phyloP scores from a whole-genome alignment of 2,113 vertebrate species.

The Oreotrochilus melanogaster region DNA sequence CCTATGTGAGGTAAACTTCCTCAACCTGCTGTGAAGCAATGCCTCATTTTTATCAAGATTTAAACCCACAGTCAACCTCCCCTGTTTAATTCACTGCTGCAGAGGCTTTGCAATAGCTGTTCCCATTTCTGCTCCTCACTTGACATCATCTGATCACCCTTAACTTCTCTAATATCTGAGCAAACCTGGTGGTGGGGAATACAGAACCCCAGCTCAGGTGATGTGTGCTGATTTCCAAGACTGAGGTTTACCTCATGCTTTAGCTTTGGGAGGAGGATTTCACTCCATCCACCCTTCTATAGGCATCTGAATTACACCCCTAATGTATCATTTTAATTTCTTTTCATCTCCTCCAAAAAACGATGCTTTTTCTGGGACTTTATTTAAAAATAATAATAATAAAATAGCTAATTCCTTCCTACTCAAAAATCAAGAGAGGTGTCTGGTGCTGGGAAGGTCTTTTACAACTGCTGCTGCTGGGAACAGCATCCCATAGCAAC shows the following conservation, averaged over 20 bases:
- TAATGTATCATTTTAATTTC: neutral
- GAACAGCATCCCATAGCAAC: slow-evolving; percentile 57
- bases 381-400: neutral
- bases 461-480: slow-evolving; percentile 16
- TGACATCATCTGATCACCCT: neutral
- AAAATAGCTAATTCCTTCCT: neutral
- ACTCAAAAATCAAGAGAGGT: neutral
- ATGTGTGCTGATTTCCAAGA: neutral
- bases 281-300: neutral
- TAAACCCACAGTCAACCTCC: neutral
- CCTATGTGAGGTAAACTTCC: neutral
- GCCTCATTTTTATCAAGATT: neutral
- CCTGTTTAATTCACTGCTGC: neutral
- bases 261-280: neutral
- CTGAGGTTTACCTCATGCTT: neutral
- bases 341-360: neutral
- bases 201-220: neutral
- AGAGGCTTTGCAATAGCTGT: neutral
- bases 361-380: neutral
- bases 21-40: neutral
- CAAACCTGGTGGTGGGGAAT: neutral
- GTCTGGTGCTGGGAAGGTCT: slow-evolving; percentile 19
- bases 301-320: neutral
- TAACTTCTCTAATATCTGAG: neutral
- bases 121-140: neutral